Evolutionary conservation across 1,140 invertebrate genomes (phyloP).

Genomic region (Macrostomum lignano): DNA sequence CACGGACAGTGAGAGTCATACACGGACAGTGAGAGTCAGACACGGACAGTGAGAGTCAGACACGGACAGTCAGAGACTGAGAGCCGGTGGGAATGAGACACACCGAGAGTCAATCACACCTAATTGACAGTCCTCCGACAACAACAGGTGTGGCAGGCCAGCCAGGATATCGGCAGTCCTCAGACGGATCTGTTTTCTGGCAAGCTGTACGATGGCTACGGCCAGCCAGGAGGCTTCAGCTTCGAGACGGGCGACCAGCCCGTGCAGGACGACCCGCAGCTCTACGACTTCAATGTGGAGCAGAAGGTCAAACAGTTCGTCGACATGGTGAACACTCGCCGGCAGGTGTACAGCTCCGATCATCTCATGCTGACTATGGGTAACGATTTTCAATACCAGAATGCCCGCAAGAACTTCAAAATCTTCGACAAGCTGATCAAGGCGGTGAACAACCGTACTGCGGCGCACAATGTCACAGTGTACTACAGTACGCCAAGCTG

Average conservation of each 20-base stretch:
- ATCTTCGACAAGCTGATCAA: conserved; percentile 64
- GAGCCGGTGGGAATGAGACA: no score
- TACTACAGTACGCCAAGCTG: conserved; percentile 80
- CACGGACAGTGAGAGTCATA: no score
- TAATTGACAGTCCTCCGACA: no score
- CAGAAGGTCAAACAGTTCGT: conserved; percentile 24
- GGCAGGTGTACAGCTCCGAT: conserved; percentile 28
- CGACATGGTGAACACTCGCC: conserved; percentile 16
- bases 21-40: no score
- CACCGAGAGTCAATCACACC: no score
- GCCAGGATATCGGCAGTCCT: no score
- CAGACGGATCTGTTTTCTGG: conserved; percentile 7
- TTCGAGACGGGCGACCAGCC: conserved; percentile 61
- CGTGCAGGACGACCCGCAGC: conserved; percentile 30
- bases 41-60: no score
- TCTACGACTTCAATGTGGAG: conserved; percentile 33
- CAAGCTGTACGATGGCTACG: conserved; percentile 37
- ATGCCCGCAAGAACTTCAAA: conserved; percentile 49
- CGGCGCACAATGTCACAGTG: conserved; percentile 41
- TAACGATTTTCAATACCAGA: conserved; percentile 60
- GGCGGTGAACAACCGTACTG: conserved; percentile 36
- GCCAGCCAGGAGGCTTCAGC: conserved; percentile 53
- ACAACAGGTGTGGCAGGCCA: no score
- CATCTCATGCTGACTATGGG: conserved; percentile 71
- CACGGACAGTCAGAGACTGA: no score